Evolutionary conservation across 53 echinoderm and acorn worm genomes (phyloP), one percentile per base, ranked within the genome.

Genomic region (Stichopus horrens): DNA sequence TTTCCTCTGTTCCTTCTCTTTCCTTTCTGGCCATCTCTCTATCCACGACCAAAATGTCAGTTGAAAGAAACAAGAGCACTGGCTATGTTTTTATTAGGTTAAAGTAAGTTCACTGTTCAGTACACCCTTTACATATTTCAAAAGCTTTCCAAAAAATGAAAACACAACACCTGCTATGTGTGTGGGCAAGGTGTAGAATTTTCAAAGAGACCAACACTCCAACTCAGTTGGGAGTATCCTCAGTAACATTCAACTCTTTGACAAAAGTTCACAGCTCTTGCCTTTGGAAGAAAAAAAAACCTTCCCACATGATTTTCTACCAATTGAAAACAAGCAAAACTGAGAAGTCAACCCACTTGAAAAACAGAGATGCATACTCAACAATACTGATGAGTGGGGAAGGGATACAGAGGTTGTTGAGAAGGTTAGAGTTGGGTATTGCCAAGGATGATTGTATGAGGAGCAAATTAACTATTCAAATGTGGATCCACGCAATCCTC

Each of bases 41-140:
- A 63, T 37, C 37, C 37, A 37, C 37, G 37, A 37, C 37, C 37
- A 5, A 63, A 63, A 63, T 63, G 79, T 54, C 79, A 79, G 54
- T 52, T 79, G 55, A 79, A 79, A 79, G 79, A 79, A 79, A 79
- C 79, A 51, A 23, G 54, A 79, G 53, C 79, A 79, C 63, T 4
- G 4, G 79, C 18, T 52, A 55, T 79, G 79, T 79, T 79, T 79
- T 79, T 79, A 79, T 53, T 79, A 19, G 79, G 79, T 79, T 79
- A 79, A 55, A 54, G 18, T 19, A 55, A 55, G 75, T 21, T 4
- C 52, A 52, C 75, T 75, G 52, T 75, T 63, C 63, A 63, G 63
- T 63, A 16, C 16, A 63, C 16, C 63, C 63, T 63, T 10, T 63
- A 63, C 10, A 16, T 10, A 16, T 63, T 63, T 63, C 10, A 16